phyloP scores from a whole-genome alignment of 2,113 vertebrate genomes.

The Takifugu flavidus region DNA sequence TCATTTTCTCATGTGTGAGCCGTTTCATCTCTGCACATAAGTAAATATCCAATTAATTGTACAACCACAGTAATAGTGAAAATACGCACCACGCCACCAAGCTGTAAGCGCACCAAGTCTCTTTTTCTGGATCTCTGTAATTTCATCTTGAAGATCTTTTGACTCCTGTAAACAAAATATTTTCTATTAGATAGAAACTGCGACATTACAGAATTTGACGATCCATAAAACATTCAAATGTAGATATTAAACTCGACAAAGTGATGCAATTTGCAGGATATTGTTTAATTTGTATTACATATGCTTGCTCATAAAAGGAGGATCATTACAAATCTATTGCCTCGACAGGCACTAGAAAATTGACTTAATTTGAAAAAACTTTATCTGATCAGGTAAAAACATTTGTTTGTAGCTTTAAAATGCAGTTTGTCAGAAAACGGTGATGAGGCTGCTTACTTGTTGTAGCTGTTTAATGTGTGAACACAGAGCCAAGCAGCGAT shows the following conservation, averaged over 20 bases:
- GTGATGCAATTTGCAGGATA: not conserved
- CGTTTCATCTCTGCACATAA: slow-evolving; percentile 60
- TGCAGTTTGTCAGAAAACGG: not conserved
- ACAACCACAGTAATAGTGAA: not conserved
- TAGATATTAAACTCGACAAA: too few relatives aligned
- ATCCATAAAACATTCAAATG: too few relatives aligned
- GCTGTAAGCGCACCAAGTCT: slow-evolving; percentile 62
- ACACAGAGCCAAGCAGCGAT: slow-evolving; percentile 60
- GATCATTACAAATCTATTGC: too few relatives aligned
- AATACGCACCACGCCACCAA: not conserved
- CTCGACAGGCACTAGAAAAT: not conserved
- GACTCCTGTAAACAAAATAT: slow-evolving; percentile 59
- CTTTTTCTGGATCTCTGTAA: slow-evolving; percentile 69
- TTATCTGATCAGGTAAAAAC: not conserved
- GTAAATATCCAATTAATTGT: not conserved
- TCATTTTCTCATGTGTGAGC: slow-evolving; percentile 67
- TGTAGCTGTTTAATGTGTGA: slow-evolving; percentile 63
- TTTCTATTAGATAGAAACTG: not conserved
- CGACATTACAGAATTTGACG: not conserved
- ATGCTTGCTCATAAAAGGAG: too few relatives aligned
- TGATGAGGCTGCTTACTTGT: slow-evolving; percentile 38
- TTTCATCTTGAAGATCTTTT: slow-evolving; percentile 67
- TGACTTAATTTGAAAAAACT: not conserved
- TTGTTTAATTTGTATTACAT: not conserved
- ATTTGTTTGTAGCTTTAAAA: not conserved